Evolutionary conservation across 2,888 invertebrate genomes (phyloP).

Genomic region (Agrochola litura): DNA sequence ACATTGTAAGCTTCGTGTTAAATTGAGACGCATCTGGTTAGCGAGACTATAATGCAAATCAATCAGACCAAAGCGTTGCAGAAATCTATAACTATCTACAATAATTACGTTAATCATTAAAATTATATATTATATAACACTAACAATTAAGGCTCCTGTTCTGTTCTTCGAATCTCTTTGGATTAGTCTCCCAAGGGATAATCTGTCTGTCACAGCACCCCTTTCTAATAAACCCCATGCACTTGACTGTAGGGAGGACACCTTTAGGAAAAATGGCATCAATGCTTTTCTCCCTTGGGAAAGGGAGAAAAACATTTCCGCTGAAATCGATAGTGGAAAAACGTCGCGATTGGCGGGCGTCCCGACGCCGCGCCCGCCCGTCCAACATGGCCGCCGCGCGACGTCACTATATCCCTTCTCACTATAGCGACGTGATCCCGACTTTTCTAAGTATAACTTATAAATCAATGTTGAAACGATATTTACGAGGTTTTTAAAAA

Average conservation of each 20-base stretch:
- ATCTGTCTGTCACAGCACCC: constrained; percentile 2
- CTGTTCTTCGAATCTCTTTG: background rate
- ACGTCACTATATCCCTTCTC: constrained; percentile 57
- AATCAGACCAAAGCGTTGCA: background rate
- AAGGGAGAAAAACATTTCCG: constrained; percentile 77
- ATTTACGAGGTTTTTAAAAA: background rate
- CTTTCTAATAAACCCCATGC: constrained; percentile 7
- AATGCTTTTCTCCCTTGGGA: constrained; percentile 39
- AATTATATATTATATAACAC: background rate
- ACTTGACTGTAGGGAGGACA: constrained; percentile 17
- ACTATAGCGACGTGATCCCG: constrained; percentile 17
- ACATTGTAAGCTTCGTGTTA: background rate
- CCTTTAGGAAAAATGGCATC: constrained; percentile 15
- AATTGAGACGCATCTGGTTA: background rate
- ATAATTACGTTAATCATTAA: background rate
- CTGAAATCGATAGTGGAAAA: constrained; percentile 84
- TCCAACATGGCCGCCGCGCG: constrained; percentile 82
- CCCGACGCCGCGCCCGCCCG: constrained; percentile 80
- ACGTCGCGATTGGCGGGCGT: constrained; percentile 81
- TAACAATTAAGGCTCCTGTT: background rate
- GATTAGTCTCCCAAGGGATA: constrained; percentile 5
- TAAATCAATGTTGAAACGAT: constrained; percentile 6
- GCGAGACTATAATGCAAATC: background rate
- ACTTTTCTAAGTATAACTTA: constrained; percentile 9
- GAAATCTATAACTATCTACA: background rate